A percentile compares a stretch with the other conserved stretches of the same genome.
These are phyloP conservation scores for Cyclopterus lumpus DNA, from an alignment of 2,797 vertebrate genomes.

Conservation along the genomic window DNA sequence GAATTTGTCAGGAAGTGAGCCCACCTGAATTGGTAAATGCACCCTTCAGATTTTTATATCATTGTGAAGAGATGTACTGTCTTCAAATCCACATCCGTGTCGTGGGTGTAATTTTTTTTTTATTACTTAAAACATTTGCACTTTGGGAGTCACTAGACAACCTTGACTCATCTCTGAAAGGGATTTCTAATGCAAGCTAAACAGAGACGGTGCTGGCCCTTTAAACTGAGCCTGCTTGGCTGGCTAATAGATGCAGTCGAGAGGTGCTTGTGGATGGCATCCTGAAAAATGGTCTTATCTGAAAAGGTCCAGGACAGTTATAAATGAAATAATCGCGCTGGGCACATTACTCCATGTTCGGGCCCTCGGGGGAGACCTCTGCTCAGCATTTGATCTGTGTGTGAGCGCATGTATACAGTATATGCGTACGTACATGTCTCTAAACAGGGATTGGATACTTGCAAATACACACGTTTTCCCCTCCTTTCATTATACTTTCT, in stretches of 20 bases:
- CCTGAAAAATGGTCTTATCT: constrained; percentile 83
- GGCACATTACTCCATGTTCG: constrained; percentile 80
- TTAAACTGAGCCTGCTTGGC: constrained; percentile 75
- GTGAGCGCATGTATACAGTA: constrained; percentile 43
- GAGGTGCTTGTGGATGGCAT: constrained; percentile 82
- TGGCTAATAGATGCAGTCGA: constrained; percentile 79
- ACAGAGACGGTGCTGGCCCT: constrained; percentile 66
- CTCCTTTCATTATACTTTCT: constrained; percentile 44
- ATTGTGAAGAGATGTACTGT: not conserved
- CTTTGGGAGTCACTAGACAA: constrained; percentile 26
- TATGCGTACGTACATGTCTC: not conserved
- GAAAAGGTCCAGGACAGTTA: constrained; percentile 83
- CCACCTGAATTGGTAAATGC: constrained; percentile 1
- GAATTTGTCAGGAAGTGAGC: constrained; percentile 7
- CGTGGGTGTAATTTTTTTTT: constrained; percentile 11
- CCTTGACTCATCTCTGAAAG: constrained; percentile 42
- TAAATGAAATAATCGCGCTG: constrained; percentile 81
- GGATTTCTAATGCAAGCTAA: constrained; percentile 42
- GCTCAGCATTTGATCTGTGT: constrained; percentile 69
- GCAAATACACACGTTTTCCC: not conserved
- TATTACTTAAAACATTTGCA: constrained; percentile 42
- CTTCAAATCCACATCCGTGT: constrained; percentile 11
- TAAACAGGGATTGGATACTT: too few species aligned
- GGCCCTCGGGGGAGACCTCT: constrained; percentile 68
- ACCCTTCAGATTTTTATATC: not conserved